Evolutionary conservation across 2,888 invertebrate genomes (phyloP), one percentile per base, ranked within the genome.

Genomic region (Drosophila atripex): DNA sequence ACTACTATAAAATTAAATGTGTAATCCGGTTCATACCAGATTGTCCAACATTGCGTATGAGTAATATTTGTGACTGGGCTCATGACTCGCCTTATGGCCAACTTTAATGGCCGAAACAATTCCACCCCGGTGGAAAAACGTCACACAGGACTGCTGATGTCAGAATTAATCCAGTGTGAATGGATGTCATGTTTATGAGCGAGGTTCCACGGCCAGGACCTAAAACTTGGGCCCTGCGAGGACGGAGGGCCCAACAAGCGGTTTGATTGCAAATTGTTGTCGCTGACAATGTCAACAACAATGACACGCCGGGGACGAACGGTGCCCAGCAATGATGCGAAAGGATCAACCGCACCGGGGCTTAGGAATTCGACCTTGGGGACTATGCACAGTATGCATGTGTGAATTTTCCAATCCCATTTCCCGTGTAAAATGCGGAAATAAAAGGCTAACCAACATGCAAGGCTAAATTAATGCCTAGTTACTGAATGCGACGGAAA

Each of bases 251-350:
- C 63, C 72, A 72, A 75, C 86, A 76, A 85, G 87, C 77, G 77
- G 73, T 76, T 79, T 86, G 88, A 78, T 88, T 85, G 78, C 87
- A 77, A 75, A 77, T 86, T 83, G 78, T 78, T 82, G 87, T 76
- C 82, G 47, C 85, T 85, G 77, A 63, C 66, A 72, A 76, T 86
- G 86, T 86, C 76, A 80, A 83, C 80, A 77, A 56, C 77, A 77
- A 70, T 77, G 73, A 73, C 82, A 75, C 77, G 75, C 84, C 73
- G 66, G 70, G 64, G 64, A 61, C 68, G 55, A 61, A 46, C 47
- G 58, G 66, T 53, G 63, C 54, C 65, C 57, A 39, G 49, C 64
- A 46, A 47, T 39, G 51, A 63, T 64, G 63, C 51, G 51, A 45
- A 16, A 8, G 74, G 49, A 70, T 53, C 61, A 76, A 53, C 55